Percentiles rank a stretch among this genome's conserved stretches.
Evolutionary conservation across 2,113 vertebrate species (phyloP).

Genomic region (Hoplias malabaricus): DNA sequence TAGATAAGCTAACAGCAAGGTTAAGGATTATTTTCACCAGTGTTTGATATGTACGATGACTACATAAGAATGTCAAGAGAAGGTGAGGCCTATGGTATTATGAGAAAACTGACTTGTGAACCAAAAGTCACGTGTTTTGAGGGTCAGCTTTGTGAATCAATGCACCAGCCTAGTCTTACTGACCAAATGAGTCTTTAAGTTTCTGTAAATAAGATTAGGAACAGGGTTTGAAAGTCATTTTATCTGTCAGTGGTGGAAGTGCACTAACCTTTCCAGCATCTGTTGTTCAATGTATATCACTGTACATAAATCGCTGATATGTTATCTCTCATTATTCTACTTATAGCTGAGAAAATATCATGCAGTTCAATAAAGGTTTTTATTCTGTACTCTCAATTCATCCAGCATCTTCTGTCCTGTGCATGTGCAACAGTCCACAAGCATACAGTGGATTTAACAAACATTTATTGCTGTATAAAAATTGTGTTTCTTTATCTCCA

Average conservation of each 20-base stretch:
- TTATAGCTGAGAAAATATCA: neutral
- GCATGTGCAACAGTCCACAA: neutral
- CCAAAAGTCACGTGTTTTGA: neutral
- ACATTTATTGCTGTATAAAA: neutral
- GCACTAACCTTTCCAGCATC: neutral
- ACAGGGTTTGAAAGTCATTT: neutral
- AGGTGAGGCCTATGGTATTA: neutral
- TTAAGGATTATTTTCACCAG: neutral
- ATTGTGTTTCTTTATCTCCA: neutral
- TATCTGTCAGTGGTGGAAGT: neutral
- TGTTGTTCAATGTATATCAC: neutral
- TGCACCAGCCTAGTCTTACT: neutral
- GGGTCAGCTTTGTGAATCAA: conserved; percentile 1
- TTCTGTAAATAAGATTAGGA: neutral
- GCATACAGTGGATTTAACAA: neutral
- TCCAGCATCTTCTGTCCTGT: neutral
- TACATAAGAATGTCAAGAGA: neutral
- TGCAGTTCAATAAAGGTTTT: conserved; percentile 14
- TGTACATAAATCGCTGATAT: conserved; percentile 12
- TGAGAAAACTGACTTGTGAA: neutral
- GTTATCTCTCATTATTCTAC: neutral
- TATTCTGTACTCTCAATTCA: neutral
- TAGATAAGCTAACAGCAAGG: neutral
- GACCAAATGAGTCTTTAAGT: neutral
- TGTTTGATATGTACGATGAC: neutral